phyloP scores from a whole-genome alignment of 2,797 vertebrate species.

The Paguma larvata region DNA sequence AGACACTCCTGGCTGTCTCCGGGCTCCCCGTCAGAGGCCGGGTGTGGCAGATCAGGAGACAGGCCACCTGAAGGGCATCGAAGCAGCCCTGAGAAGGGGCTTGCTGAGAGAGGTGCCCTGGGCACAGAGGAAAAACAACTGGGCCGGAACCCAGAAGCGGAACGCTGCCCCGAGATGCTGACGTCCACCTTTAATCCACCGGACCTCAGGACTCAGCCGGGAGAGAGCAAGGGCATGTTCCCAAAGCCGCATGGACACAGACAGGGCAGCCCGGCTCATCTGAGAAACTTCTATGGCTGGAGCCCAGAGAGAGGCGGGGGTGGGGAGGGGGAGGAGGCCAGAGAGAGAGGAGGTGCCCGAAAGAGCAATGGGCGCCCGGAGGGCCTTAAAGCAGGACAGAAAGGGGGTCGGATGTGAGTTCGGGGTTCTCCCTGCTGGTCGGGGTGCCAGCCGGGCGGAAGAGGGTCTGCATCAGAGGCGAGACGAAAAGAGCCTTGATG shows the following conservation, averaged over 20 bases:
- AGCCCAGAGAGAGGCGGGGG: not conserved
- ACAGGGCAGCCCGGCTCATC: not conserved
- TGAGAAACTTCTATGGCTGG: not conserved
- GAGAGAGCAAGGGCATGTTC: not conserved
- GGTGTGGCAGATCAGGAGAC: not conserved
- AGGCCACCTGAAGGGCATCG: not conserved
- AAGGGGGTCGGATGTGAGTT: not conserved
- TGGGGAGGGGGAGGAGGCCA: not conserved
- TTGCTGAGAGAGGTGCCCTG: not conserved
- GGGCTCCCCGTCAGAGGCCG: not conserved
- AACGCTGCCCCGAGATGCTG: not conserved
- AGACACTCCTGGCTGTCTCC: not conserved
- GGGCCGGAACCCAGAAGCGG: not conserved
- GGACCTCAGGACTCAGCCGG: not conserved
- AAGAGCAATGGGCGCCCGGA: accelerated
- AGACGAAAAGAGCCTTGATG: not conserved
- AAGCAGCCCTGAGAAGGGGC: not conserved
- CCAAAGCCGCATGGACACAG: not conserved
- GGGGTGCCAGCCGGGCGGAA: not conserved
- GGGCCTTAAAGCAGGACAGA: not conserved
- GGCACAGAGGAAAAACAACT: not conserved
- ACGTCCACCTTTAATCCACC: not conserved
- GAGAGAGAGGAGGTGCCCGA: not conserved
- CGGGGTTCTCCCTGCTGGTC: not conserved
- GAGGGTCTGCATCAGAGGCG: not conserved